Base-by-base conservation (phyloP, 2,797 vertebrate species). In the Macropus fuliginosus region DNA sequence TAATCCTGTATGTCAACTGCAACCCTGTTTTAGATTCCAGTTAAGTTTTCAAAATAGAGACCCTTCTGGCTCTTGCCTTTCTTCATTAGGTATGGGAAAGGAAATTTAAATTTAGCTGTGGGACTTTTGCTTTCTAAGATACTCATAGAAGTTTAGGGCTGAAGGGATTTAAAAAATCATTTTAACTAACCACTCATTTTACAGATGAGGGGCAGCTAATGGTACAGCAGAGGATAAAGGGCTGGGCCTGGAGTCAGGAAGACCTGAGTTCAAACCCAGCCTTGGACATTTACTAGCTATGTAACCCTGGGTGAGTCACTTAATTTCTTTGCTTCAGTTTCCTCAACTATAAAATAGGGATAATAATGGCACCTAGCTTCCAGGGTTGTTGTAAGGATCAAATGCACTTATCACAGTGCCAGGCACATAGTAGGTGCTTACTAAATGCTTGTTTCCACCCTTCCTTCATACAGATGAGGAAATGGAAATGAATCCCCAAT, bases 81-180 rank as follows among this genome's bases (percentile, higher is more conserved):
- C 52, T 11, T 46, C 24, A 0, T 18, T 93, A 8, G 0, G 55
- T 57, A 21, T 5, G 14, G 29, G 34, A 21, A 54, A 95, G 92
- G 90, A 95, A 91, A 55, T 57, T 57, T 52, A 94, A 92, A 55
- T 57, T 57, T 46, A 91, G 91, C 91, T 74, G 55, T 55, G 46
- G 29, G 1, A 28, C 0, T 94, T 93, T 93, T 91, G 81, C 96
- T 96, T 97, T 94, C 96, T 94, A 96, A 97, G 93, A 94, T 74
- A 93, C 55, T 95, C 55, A 14, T 66, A 66, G 50, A 94, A 92
- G 93, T 90, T 14, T 29, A 90, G 54, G 56, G 55, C 24, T 4
- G 74, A 87, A 87, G 24, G 74, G 40, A 50, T 40, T 81, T 87
- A 4, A 94, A 95, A 95, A 91, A 14, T 81, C 29, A 62, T 46